Evolutionary conservation across 2,797 vertebrate species (phyloP).

Genomic region (Enteromius argenteus): DNA sequence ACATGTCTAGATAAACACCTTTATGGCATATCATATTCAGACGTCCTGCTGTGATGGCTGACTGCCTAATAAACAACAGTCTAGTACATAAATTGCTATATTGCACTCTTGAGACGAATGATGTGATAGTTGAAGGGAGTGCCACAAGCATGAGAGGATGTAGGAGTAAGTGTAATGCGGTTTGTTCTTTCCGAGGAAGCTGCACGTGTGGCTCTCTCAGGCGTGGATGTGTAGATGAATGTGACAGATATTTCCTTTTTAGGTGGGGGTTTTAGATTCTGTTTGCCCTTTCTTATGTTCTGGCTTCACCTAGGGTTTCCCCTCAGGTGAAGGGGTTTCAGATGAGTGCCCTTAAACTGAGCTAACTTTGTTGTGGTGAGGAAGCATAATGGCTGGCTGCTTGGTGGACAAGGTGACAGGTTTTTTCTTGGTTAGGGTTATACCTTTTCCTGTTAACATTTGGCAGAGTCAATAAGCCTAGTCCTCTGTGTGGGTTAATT

Average conservation of each 20-base stretch:
- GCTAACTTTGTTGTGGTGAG: constrained; percentile 31
- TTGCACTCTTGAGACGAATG: neutral
- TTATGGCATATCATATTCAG: constrained; percentile 1
- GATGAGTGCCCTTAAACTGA: constrained; percentile 1
- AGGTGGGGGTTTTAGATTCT: constrained; percentile 37
- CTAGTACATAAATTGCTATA: neutral
- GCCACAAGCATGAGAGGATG: neutral
- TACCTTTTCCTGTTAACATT: constrained; percentile 6
- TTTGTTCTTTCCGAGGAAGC: constrained; percentile 36
- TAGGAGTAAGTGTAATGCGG: constrained; percentile 27
- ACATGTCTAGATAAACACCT: neutral
- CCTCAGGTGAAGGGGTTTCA: constrained; percentile 31
- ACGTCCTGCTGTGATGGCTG: neutral
- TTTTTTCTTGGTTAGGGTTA: neutral
- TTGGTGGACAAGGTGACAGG: constrained; percentile 22
- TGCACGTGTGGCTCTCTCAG: constrained; percentile 34
- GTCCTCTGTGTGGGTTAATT: neutral
- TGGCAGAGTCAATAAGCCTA: neutral
- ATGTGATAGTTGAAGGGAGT: constrained; percentile 13
- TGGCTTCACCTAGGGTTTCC: constrained; percentile 42
- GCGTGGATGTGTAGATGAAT: constrained; percentile 34
- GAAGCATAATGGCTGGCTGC: constrained; percentile 18
- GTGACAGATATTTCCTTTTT: constrained; percentile 52
- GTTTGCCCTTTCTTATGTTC: constrained; percentile 30
- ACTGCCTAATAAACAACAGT: constrained; percentile 10